Base-by-base conservation (phyloP, 2,888 invertebrate genomes). In the Nasonia oneida region DNA sequence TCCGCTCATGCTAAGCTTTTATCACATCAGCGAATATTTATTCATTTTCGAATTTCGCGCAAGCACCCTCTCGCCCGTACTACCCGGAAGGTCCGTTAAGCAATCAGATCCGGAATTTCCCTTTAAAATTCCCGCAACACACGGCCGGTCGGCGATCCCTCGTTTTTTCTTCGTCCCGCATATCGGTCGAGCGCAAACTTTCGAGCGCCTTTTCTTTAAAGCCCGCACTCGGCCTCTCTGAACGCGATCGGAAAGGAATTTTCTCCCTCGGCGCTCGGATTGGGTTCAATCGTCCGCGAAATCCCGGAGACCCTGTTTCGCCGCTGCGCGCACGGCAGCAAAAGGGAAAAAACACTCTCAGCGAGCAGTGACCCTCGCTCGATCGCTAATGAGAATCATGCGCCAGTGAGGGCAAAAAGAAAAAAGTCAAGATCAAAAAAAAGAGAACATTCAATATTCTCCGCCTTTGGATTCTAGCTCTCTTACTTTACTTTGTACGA, bases 331-430 rank as follows among this genome's bases (percentile, higher is more conserved):
- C 57, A 61, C 37, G 39, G 39, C 8, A 37, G 71, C 8, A 18
- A 15, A 71, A 42, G 15, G n/a, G 15, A n/a, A 47, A 73, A 73
- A 73, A 42, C n/a, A 6, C 57, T 23, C 70, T 71, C n/a, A 3
- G 1, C 79, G 75, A 33, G 61, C 50, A 64, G 73, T 77, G 85
- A 74, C 81, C 74, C 53, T 47, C 29, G 29, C 15, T 53, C 81
- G 57, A 81, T 81, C 85, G 74, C 79, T 85, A 85, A 85, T 85
- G 82, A 85, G 85, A 82, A 82, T 77, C 78, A 75, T 57, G 67
- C 78, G 77, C 37, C 39, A 42, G 80, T 64, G 37, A 8, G 57
- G 33, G 70, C 37, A 76, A 67, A 37, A 67, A 75, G 42, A 67
- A 83, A 67, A 83, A 79, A 78, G 76, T 29, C n/a, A n/a, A 39